Evolutionary conservation across 2,113 vertebrate genomes (phyloP), one percentile per base, ranked within the genome.

Genomic region (Heterocephalus glaber): DNA sequence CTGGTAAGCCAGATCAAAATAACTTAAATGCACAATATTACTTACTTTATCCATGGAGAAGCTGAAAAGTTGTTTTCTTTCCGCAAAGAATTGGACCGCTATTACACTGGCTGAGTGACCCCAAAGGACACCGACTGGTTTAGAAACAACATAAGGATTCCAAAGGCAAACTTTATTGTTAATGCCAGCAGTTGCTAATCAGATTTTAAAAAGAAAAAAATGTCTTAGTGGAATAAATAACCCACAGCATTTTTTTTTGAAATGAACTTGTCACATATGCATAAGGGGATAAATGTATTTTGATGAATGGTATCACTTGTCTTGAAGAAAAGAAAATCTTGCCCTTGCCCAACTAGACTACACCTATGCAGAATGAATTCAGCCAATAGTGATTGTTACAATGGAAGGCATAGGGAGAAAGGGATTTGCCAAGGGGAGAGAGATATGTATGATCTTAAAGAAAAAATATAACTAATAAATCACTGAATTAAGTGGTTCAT

Each of bases 21-120:
- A 85, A 70, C 77, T 52, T 33, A 70, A 86, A 76, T 30, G 3
- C 14, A 76, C 54, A 68, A 30, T 58, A 38, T 58, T 80, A 96
- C 97, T 96, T 96, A 99, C 99, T 98, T 99, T 99, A 93, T 99
- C 99, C 97, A 98, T 98, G 90, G 99, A 99, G 94, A 98, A 99
- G 98, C 99, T 99, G 96, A 99, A 98, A 89, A 99, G 98, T 77
- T 99, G 99, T 80, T 98, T 99, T 94, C 98, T 98, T 87, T 96
- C 95, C 88, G 97, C 97, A 93, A 99, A 98, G 96, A 99, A 99
- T 54, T 98, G 97, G 33, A 99, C 98, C 0, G 98, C 98, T 7
- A 98, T 97, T 79, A 99, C 98, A 12, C 98, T 98, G 89, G 97
- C 94, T 1, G 98, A 97, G 96, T 99, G 99, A 14, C 99, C 99